phyloP scores from a whole-genome alignment of 2,113 vertebrate genomes.

The Otus sunia region DNA sequence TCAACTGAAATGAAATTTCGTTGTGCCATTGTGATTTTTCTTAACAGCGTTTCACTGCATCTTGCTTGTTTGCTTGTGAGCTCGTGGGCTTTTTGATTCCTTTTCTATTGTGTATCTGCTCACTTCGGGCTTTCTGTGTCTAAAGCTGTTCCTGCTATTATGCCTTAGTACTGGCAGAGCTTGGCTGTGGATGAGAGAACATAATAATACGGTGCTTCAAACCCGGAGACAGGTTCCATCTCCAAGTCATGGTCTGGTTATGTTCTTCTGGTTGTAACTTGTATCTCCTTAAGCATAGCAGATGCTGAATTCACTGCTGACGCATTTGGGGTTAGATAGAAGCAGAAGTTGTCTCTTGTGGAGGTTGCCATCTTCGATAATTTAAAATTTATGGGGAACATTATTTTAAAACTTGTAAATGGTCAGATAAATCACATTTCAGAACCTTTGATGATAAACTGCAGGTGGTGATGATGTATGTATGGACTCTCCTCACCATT shows the following conservation, averaged over 20 bases:
- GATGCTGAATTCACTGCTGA: not conserved
- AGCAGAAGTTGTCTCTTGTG: not conserved
- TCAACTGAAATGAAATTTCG: not conserved
- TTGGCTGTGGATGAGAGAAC: not conserved
- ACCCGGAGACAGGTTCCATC: not conserved
- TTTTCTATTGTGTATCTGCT: not conserved
- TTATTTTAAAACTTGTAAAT: not conserved
- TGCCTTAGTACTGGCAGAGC: not conserved
- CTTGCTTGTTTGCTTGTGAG: not conserved
- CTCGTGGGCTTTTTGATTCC: not conserved
- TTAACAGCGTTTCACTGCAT: not conserved
- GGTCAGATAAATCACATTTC: not conserved
- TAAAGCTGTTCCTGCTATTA: not conserved
- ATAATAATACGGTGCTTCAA: not conserved
- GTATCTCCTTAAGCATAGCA: not conserved
- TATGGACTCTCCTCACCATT: not conserved
- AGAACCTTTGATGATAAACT: not conserved
- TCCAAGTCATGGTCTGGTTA: not conserved
- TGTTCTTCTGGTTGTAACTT: not conserved
- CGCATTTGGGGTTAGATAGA: not conserved
- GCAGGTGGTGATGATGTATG: not conserved
- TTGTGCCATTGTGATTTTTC: not conserved
- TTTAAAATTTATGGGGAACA: rapidly evolving
- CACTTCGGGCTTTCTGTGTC: not conserved
- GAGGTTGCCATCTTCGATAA: not conserved